Evolutionary conservation across 2,113 vertebrate genomes (phyloP).

Genomic region (Prinia subflava): DNA sequence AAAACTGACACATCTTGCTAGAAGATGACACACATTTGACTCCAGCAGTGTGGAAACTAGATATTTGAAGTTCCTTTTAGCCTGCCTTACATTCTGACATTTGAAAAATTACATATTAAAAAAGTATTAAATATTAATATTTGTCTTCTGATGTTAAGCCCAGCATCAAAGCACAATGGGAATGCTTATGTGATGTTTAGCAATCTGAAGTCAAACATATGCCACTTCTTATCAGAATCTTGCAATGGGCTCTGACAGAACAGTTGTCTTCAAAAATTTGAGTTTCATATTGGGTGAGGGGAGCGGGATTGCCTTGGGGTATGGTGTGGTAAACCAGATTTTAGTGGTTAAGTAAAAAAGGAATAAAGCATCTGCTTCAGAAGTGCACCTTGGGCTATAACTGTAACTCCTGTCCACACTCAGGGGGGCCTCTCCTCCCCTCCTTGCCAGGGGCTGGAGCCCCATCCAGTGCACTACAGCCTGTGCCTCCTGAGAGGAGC

Average conservation of each 20-base stretch:
- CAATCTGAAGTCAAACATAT: constrained; percentile 11
- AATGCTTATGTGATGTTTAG: constrained; percentile 23
- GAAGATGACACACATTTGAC: constrained; percentile 22
- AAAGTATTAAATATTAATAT: constrained; percentile 46
- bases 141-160: constrained; percentile 35
- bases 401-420: rapidly evolving
- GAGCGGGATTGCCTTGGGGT: neutral
- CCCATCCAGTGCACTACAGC: neutral
- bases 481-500: neutral
- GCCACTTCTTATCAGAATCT: neutral
- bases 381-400: neutral
- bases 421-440: neutral
- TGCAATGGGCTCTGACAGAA: neutral
- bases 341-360: neutral
- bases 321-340: neutral
- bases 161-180: constrained; percentile 23
- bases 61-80: constrained; percentile 34
- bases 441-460: neutral
- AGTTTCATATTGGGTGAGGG: neutral
- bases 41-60: constrained; percentile 1
- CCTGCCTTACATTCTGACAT: constrained; percentile 14
- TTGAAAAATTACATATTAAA: constrained; percentile 40
- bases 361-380: neutral
- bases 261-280: neutral
- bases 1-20: neutral